These are phyloP conservation scores for Lordiphosa mommai DNA, from an alignment of 1,140 invertebrate genomes.

Conservation along the genomic window DNA sequence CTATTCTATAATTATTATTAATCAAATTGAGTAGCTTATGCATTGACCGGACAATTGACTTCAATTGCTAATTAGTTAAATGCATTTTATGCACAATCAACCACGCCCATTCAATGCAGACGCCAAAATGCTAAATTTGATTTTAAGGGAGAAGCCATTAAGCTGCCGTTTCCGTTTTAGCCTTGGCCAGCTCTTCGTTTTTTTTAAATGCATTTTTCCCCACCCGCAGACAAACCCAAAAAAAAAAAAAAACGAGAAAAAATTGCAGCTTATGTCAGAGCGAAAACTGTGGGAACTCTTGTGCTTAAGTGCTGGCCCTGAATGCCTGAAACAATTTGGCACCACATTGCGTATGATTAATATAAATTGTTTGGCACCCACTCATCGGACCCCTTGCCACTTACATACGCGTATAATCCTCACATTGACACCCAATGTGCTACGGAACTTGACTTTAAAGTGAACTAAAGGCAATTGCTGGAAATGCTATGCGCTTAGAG, in stretches of 20 bases:
- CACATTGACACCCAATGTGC: conserved; percentile 13
- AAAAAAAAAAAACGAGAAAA: conserved; percentile 2
- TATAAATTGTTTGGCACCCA: conserved; percentile 54
- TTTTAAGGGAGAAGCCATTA: too few species aligned
- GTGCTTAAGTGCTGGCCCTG: conserved; percentile 29
- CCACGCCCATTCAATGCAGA: too few species aligned
- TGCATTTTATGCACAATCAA: too few species aligned
- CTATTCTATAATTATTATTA: too few species aligned
- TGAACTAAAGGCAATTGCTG: conserved; percentile 3
- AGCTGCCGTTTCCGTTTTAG: too few species aligned
- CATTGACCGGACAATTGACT: too few species aligned
- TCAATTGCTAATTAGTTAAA: too few species aligned
- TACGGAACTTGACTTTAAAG: too few species aligned
- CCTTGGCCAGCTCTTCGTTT: too few species aligned
- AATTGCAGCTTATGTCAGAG: conserved; percentile 6
- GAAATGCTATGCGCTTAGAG: too few species aligned
- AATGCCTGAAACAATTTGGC: conserved; percentile 56
- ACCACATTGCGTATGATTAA: conserved; percentile 66
- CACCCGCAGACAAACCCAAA: conserved; percentile 9
- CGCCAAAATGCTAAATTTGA: too few species aligned
- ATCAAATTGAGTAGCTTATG: too few species aligned
- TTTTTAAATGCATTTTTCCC: conserved; percentile 8
- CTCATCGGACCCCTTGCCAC: neutral
- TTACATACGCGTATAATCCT: neutral
- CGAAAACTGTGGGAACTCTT: neutral